Percentiles rank a stretch among this genome's conserved stretches.
Evolutionary conservation across 2,888 invertebrate genomes (phyloP).

Genomic region (Eristalis tenax): DNA sequence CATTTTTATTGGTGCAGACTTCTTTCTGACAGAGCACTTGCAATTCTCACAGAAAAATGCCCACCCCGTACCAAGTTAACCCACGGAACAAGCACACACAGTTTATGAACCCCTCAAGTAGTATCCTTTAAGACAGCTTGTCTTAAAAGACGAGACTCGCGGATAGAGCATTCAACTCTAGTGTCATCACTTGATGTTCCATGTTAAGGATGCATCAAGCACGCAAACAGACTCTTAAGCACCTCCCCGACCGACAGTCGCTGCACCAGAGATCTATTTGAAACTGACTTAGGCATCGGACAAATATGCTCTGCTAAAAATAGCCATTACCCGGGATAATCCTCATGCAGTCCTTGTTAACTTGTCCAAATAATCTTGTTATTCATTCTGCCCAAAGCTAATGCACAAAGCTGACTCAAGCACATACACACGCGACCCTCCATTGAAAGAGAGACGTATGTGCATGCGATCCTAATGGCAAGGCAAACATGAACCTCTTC

Average conservation of each 20-base stretch:
- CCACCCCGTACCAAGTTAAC: too few relatives aligned
- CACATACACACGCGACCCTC: neutral
- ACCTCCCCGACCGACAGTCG: neutral
- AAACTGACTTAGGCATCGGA: neutral
- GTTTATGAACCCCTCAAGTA: too few relatives aligned
- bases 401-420: conserved; percentile 5
- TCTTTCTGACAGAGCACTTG: too few relatives aligned
- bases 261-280: neutral
- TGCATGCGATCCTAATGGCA: neutral
- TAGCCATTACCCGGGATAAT: neutral
- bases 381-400: conserved; percentile 8
- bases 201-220: neutral
- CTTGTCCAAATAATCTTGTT: conserved; percentile 11
- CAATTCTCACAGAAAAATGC: too few relatives aligned
- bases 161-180: neutral
- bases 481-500: conserved; percentile 17
- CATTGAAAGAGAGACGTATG: neutral
- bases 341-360: conserved; percentile 9
- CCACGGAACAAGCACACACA: too few relatives aligned
- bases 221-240: neutral
- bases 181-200: neutral
- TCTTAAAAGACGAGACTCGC: neutral
- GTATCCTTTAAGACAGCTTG: too few relatives aligned
- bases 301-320: neutral
- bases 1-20: too few relatives aligned